These are phyloP conservation scores for Seriola rivoliana DNA, from an alignment of 2,113 vertebrate species.

Conservation along the genomic window DNA sequence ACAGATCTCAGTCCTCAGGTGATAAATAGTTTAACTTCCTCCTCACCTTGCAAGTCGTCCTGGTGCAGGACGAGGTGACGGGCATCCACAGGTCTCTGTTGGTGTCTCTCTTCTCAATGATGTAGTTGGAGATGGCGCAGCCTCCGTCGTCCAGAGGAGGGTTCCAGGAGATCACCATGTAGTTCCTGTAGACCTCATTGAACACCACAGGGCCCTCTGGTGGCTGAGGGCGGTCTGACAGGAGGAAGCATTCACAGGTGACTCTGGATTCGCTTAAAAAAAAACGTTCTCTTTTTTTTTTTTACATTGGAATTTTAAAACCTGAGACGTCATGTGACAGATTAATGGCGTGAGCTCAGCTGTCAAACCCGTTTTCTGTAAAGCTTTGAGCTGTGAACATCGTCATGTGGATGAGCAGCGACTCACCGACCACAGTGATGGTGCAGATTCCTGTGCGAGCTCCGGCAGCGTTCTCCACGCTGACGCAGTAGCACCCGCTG, in stretches of 20 bases:
- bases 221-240: slow-evolving; percentile 93
- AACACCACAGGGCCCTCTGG: slow-evolving; percentile 95
- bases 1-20: no score
- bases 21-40: no score
- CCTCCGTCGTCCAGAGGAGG: slow-evolving; percentile 98
- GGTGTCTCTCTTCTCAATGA: slow-evolving; percentile 95
- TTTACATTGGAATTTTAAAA: background rate
- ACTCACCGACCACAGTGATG: slow-evolving; percentile 94
- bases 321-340: no score
- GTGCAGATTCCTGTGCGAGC: slow-evolving; percentile 91
- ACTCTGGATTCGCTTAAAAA: background rate
- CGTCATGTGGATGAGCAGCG: background rate
- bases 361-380: no score
- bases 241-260: slow-evolving; percentile 5
- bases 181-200: slow-evolving; percentile 93
- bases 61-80: slow-evolving; percentile 92
- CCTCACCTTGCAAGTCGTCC: slow-evolving; percentile 90
- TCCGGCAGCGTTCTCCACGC: slow-evolving; percentile 92
- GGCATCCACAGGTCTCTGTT: slow-evolving; percentile 98
- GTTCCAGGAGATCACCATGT: slow-evolving; percentile 97
- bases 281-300: background rate
- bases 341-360: no score
- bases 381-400: no score
- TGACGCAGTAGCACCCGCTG: slow-evolving; percentile 92
- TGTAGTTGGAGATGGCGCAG: slow-evolving; percentile 95